A percentile compares a stretch with the other conserved stretches of the same genome.
Conservation (phyloP, 92 coral and sea anemone genomes). For the Epizoanthus illoricatus region DNA sequence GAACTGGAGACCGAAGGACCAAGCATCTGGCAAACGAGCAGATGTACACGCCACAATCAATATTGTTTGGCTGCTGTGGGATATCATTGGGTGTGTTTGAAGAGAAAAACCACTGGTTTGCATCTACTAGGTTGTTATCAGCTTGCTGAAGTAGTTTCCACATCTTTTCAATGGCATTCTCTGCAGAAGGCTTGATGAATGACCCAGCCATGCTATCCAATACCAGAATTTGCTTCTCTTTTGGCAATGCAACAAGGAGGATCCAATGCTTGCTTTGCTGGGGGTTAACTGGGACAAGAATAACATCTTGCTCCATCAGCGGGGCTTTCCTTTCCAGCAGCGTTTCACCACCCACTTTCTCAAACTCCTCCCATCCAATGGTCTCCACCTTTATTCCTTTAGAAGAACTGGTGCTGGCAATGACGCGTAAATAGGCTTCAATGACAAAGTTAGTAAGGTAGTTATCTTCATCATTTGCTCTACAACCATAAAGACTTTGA, state of each 20-base stretch:
- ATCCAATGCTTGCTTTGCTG: slow-evolving; percentile 53
- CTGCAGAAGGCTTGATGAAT: slow-evolving; percentile 46
- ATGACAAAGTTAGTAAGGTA: slow-evolving; percentile 45
- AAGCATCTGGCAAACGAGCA: slow-evolving; percentile 15
- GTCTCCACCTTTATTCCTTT: slow-evolving; percentile 17
- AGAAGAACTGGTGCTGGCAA: background rate
- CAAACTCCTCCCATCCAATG: slow-evolving; percentile 56
- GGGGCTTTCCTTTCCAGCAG: slow-evolving; percentile 48
- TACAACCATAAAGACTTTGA: slow-evolving; percentile 17
- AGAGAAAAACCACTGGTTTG: slow-evolving; percentile 5
- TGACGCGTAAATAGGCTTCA: slow-evolving; percentile 41
- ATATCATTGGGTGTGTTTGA: slow-evolving; percentile 30
- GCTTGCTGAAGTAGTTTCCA: slow-evolving; percentile 17
- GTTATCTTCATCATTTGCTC: slow-evolving; percentile 28
- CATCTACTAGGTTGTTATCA: slow-evolving; percentile 11
- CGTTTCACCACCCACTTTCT: slow-evolving; percentile 28
- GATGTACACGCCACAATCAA: slow-evolving; percentile 42
- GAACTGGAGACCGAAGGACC: slow-evolving; percentile 21
- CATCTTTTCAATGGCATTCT: slow-evolving; percentile 37
- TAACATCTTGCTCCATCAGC: slow-evolving; percentile 46
- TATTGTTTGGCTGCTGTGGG: slow-evolving; percentile 32
- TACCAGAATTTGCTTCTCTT: slow-evolving; percentile 37
- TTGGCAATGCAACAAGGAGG: slow-evolving; percentile 34
- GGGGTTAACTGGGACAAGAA: slow-evolving; percentile 54
- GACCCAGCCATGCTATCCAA: slow-evolving; percentile 54